phyloP scores from a whole-genome alignment of 2,797 vertebrate genomes.

The Molossus alvarezi region DNA sequence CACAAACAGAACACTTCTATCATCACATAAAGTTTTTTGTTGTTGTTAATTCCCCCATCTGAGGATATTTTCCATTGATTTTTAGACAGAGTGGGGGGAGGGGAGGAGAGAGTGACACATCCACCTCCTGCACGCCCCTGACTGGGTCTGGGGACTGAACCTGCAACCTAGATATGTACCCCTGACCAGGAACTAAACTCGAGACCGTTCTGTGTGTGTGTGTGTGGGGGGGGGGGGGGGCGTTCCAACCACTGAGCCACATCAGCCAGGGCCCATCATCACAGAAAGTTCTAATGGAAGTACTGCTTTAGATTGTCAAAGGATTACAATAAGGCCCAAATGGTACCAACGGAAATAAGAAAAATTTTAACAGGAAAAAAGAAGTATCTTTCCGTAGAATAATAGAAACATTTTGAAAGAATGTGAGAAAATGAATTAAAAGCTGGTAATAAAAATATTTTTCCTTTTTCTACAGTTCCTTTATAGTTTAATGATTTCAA shows the following conservation, averaged over 20 bases:
- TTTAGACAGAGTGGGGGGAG: too few relatives aligned
- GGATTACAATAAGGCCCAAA: not conserved
- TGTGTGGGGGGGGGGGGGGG: too few relatives aligned
- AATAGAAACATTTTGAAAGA: not conserved
- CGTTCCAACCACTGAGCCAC: too few relatives aligned
- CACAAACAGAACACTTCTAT: slow-evolving; percentile 14
- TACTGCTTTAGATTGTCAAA: not conserved
- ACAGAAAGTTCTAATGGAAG: not conserved
- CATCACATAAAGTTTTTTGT: not conserved
- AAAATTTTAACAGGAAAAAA: slow-evolving; percentile 26
- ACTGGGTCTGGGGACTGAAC: too few relatives aligned
- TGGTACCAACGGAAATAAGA: not conserved
- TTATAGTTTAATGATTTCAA: slow-evolving; percentile 11
- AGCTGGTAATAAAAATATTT: not conserved
- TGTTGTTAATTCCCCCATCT: too few relatives aligned
- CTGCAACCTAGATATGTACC: too few relatives aligned
- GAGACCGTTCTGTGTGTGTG: too few relatives aligned
- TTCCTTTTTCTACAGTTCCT: slow-evolving; percentile 27
- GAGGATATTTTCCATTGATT: too few relatives aligned
- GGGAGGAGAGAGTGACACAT: too few relatives aligned
- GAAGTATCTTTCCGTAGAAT: not conserved
- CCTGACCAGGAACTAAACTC: too few relatives aligned
- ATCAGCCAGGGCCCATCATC: not conserved
- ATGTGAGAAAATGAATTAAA: slow-evolving; percentile 26
- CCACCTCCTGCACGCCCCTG: too few relatives aligned